Evolutionary conservation across 2,113 vertebrate species (phyloP).

Genomic region (Collichthys lucidus): DNA sequence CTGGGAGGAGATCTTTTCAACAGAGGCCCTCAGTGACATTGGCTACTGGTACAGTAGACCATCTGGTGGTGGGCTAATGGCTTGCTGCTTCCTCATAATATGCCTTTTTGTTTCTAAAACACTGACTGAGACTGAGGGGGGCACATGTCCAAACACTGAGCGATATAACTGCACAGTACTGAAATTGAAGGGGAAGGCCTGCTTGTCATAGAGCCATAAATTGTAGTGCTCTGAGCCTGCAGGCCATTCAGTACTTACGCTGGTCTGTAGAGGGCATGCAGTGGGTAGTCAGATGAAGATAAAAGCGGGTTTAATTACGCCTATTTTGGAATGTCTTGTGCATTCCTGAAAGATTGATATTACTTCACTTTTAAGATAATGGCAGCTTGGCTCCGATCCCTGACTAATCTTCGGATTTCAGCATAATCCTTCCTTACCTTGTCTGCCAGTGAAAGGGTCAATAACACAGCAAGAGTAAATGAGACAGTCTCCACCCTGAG

Average conservation of each 20-base stretch:
- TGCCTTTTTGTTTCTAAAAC: slow-evolving; percentile 24
- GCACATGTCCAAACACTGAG: slow-evolving; percentile 27
- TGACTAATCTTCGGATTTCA: slow-evolving; percentile 59
- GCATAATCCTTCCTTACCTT: slow-evolving; percentile 44
- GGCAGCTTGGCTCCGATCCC: slow-evolving; percentile 44
- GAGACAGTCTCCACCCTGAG: slow-evolving; percentile 33
- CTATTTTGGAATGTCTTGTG: slow-evolving; percentile 46
- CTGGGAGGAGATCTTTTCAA: slow-evolving; percentile 50
- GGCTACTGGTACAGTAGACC: slow-evolving; percentile 31
- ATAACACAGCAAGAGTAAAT: slow-evolving; percentile 38
- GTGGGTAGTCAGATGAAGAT: slow-evolving; percentile 43
- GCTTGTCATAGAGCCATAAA: slow-evolving; percentile 51
- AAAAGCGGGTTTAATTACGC: slow-evolving; percentile 48
- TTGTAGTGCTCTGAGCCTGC: slow-evolving; percentile 28
- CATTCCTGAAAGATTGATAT: slow-evolving; percentile 60
- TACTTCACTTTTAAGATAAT: slow-evolving; percentile 52
- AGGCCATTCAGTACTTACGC: slow-evolving; percentile 24
- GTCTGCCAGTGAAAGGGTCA: slow-evolving; percentile 46
- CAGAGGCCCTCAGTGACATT: slow-evolving; percentile 27
- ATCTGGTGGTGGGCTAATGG: slow-evolving; percentile 52
- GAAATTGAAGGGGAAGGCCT: slow-evolving; percentile 50
- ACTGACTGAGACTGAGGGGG: slow-evolving; percentile 14
- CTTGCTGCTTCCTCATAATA: slow-evolving; percentile 35
- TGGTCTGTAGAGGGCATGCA: slow-evolving; percentile 42
- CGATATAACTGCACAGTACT: slow-evolving; percentile 36